A percentile compares a stretch with the other conserved stretches of the same genome.
phyloP scores from a whole-genome alignment of 1,140 invertebrate species.

The Listronotus oregonensis region DNA sequence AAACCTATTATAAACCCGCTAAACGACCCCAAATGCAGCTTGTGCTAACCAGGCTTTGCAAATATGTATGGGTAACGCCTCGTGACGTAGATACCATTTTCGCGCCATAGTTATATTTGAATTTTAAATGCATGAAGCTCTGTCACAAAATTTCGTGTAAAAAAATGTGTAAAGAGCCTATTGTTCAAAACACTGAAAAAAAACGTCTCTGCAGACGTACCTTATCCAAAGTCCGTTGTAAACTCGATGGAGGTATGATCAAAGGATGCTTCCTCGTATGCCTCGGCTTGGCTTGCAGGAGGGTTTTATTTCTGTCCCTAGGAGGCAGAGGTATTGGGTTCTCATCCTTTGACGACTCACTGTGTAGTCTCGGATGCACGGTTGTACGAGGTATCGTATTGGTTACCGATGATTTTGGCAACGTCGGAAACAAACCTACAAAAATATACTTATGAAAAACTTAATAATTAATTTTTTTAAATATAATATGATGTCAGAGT shows the following conservation, averaged over 20 bases:
- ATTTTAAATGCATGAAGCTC: too few species aligned
- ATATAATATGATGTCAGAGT: too few species aligned
- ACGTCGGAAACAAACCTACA: conserved; percentile 14
- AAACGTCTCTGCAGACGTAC: conserved; percentile 47
- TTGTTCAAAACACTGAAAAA: too few species aligned
- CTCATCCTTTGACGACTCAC: conserved; percentile 54
- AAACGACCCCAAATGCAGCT: too few species aligned
- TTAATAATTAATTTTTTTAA: too few species aligned
- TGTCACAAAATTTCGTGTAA: too few species aligned
- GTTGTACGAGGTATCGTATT: conserved; percentile 18
- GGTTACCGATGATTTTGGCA: conserved; percentile 17
- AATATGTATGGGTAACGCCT: too few species aligned
- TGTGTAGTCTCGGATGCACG: conserved; percentile 17
- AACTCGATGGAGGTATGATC: conserved; percentile 71
- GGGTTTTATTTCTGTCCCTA: conserved; percentile 73
- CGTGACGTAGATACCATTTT: too few species aligned
- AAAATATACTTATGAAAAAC: background rate
- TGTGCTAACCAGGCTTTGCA: too few species aligned
- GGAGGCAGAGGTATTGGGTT: conserved; percentile 85
- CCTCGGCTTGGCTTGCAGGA: conserved; percentile 69
- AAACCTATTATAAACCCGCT: too few species aligned
- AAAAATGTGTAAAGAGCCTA: too few species aligned
- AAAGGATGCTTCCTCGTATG: conserved; percentile 87
- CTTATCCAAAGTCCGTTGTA: conserved; percentile 67
- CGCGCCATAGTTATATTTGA: too few species aligned